These are phyloP conservation scores for Leptatherina wallacei DNA, from an alignment of 2,797 vertebrate species.

Conservation along the genomic window DNA sequence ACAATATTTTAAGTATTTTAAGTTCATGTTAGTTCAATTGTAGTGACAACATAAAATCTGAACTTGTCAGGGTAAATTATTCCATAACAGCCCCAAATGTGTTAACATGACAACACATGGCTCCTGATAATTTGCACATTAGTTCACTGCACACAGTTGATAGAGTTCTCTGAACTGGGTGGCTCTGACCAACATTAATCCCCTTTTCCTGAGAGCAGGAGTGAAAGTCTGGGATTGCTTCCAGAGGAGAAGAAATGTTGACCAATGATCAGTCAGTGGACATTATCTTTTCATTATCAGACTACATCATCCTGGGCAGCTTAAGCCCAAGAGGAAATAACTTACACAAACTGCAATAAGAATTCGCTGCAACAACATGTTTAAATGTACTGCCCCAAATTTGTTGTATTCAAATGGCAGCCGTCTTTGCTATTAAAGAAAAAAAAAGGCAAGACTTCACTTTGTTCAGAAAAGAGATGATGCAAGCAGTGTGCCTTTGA, in stretches of 20 bases:
- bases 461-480: no score
- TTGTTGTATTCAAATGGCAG: not conserved
- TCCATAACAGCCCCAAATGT: not conserved
- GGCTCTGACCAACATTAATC: conserved; percentile 31
- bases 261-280: conserved; percentile 38
- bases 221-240: conserved; percentile 40
- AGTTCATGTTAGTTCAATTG: not conserved
- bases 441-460: no score
- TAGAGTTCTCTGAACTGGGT: conserved; percentile 13
- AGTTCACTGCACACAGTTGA: conserved; percentile 8
- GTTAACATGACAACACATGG: not conserved
- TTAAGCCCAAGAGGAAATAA: not conserved
- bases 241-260: conserved; percentile 43
- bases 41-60: not conserved
- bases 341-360: not conserved
- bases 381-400: not conserved
- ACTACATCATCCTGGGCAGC: conserved; percentile 18
- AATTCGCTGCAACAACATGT: not conserved
- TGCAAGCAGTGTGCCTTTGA: not conserved
- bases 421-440: not conserved
- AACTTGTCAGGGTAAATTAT: not conserved
- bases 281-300: conserved; percentile 8
- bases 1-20: not conserved
- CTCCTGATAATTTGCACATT: not conserved
- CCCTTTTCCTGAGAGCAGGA: conserved; percentile 27